phyloP scores from a whole-genome alignment of 2,888 invertebrate species.

The Drosophila algonquin region DNA sequence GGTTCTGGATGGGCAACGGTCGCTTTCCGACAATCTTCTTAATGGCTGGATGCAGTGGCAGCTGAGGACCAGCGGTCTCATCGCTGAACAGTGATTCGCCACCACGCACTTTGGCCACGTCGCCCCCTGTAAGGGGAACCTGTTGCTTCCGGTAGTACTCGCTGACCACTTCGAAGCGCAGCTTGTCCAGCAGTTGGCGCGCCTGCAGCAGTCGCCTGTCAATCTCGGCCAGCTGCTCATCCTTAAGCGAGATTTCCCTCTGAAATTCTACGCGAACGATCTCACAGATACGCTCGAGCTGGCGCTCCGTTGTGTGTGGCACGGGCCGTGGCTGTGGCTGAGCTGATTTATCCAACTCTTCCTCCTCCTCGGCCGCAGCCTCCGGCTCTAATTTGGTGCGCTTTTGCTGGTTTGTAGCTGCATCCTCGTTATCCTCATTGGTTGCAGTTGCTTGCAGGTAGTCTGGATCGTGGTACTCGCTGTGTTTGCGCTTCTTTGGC shows the following conservation, averaged over 20 bases:
- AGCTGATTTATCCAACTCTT: neutral
- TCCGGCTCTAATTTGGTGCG: slow-evolving; percentile 6
- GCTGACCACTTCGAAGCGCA: slow-evolving; percentile 86
- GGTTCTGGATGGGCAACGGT: slow-evolving; percentile 73
- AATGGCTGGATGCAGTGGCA: slow-evolving; percentile 90
- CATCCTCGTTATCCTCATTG: neutral
- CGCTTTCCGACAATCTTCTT: slow-evolving; percentile 88
- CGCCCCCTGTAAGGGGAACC: slow-evolving; percentile 82
- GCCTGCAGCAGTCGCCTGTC: slow-evolving; percentile 87
- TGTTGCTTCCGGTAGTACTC: slow-evolving; percentile 87
- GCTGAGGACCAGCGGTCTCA: slow-evolving; percentile 82
- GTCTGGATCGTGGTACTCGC: slow-evolving; percentile 87
- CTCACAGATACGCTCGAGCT: slow-evolving; percentile 83
- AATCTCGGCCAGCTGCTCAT: slow-evolving; percentile 89
- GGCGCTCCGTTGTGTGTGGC: neutral
- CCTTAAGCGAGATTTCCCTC: slow-evolving; percentile 88
- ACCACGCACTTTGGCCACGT: slow-evolving; percentile 78
- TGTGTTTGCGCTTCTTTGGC: slow-evolving; percentile 80
- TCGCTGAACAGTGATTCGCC: slow-evolving; percentile 68
- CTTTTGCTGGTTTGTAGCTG: slow-evolving; percentile 24
- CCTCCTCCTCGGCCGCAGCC: slow-evolving; percentile 47
- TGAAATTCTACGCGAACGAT: slow-evolving; percentile 90
- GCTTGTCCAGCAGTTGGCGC: slow-evolving; percentile 86
- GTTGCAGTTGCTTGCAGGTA: slow-evolving; percentile 75
- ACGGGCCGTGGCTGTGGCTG: neutral